A percentile compares a stretch with the other conserved stretches of the same genome.
These are phyloP conservation scores for Coenonympha glycerion DNA, from an alignment of 2,888 invertebrate species.

Conservation along the genomic window DNA sequence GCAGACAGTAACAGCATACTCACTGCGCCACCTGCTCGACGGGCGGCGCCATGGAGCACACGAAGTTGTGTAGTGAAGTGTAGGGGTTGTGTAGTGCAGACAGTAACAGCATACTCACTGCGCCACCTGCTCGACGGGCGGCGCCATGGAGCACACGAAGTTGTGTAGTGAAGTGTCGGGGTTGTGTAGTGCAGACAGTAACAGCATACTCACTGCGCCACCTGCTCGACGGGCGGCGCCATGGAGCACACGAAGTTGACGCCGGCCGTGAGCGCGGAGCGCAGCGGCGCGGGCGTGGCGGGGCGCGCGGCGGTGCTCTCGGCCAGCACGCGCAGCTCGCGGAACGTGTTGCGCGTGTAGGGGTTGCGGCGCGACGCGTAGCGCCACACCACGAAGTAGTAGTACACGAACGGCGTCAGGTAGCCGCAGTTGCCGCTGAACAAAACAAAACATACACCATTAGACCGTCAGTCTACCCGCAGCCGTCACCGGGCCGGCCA, in stretches of 20 bases:
- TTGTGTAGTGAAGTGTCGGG: no score
- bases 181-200: no score
- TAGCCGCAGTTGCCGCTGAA: slow-evolving; percentile 91
- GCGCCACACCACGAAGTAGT: slow-evolving; percentile 93
- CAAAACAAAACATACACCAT: not conserved
- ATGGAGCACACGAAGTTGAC: slow-evolving; percentile 85
- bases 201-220: slow-evolving; percentile 35
- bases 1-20: no score
- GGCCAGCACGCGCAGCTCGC: slow-evolving; percentile 85
- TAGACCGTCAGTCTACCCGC: not conserved
- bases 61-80: no score
- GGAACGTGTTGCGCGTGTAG: slow-evolving; percentile 94
- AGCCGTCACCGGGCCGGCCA: no score
- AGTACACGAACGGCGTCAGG: slow-evolving; percentile 96
- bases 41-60: no score
- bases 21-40: no score
- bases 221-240: slow-evolving; percentile 79
- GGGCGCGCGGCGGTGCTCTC: slow-evolving; percentile 82
- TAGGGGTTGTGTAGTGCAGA: no score
- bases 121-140: no score
- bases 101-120: no score
- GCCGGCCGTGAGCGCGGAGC: slow-evolving; percentile 74
- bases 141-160: not conserved
- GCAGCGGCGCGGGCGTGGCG: slow-evolving; percentile 80
- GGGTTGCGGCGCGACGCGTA: slow-evolving; percentile 97